Base-by-base conservation (phyloP, 2,113 vertebrate genomes). In the Nycticorax nycticorax region DNA sequence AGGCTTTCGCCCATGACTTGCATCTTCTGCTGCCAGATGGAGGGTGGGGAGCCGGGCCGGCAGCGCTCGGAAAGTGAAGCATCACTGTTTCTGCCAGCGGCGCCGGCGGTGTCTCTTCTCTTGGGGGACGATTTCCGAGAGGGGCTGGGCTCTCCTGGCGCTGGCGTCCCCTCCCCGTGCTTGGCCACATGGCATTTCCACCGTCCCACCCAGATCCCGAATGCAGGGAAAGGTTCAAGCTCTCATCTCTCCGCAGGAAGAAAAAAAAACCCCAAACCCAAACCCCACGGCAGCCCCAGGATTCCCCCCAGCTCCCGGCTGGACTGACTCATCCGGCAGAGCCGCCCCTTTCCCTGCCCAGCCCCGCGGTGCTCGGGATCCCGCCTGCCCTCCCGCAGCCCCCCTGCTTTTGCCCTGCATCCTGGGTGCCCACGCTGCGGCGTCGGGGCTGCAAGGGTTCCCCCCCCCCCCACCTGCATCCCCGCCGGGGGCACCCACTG, bases 21-120 rank as follows among this genome's bases (percentile, higher is more conserved):
- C 75, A 28, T 93, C 83, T 84, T 60, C 83, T 35, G 85, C 92
- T 84, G 95, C 95, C 95, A 93, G 92, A 77, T 45, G 79, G 93
- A 96, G 93, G 95, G 91, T 63, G 92, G 85, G 92, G 96, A 88
- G 91, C 79, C 2, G 17, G 84, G 85, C 68, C 33, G 68, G 91
- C 26, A 76, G 66, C 8, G 16, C 81, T 87, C 59, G 92, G 95
- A 90, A 96, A 96, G 78, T 62, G 94, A 85, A 92, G 88, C 91
- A 88, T 91, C 92, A 67, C 76, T 27, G 23, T n/a, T 68, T 37
- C 59, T 75, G 82, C 80, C 18, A 17, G 12, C 19, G 33, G 64
- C 39, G 28, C 80, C 18, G 28, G 10, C 23, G 30, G 64, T 35
- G 22, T 24, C 69, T 24, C 88, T 92, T 47, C 91, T 93, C 88